Conservation (phyloP, 1,140 invertebrate genomes). For the Leptinotarsa defecta region DNA sequence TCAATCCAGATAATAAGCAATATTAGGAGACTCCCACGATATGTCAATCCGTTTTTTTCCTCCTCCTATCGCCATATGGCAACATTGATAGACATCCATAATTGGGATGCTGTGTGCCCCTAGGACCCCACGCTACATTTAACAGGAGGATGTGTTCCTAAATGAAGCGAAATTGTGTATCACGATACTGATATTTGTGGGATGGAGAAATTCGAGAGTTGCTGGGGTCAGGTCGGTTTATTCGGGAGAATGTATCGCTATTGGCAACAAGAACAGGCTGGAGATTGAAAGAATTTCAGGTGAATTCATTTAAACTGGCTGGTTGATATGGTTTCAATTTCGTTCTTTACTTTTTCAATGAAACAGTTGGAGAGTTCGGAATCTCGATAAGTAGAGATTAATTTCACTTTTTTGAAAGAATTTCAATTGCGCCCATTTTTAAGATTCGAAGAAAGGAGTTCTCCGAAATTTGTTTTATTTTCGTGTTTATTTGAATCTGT, state of each 20-base stretch:
- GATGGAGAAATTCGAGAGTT: background rate
- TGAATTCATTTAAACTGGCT: background rate
- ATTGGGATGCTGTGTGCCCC: background rate
- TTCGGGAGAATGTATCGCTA: background rate
- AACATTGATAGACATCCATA: conserved; percentile 2
- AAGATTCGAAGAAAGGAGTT: too few relatives aligned
- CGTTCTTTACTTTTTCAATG: background rate
- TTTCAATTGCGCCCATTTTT: too few relatives aligned
- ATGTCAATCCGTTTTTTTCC: conserved; percentile 1
- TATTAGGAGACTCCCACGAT: background rate
- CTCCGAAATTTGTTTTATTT: too few relatives aligned
- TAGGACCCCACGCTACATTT: conserved; percentile 36
- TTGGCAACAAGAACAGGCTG: background rate
- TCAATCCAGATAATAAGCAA: background rate
- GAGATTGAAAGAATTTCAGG: background rate
- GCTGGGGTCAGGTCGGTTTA: background rate
- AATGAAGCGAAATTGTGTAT: conserved; percentile 44
- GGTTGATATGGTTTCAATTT: background rate
- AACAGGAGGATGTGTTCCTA: conserved; percentile 43
- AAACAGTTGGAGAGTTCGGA: background rate
- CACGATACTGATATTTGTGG: conserved; percentile 22
- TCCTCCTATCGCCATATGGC: background rate
- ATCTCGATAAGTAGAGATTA: background rate
- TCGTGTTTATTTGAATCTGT: too few relatives aligned
- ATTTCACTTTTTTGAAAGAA: background rate